Evolutionary conservation across 2,888 invertebrate genomes (phyloP).

Genomic region (Sipha maydis): DNA sequence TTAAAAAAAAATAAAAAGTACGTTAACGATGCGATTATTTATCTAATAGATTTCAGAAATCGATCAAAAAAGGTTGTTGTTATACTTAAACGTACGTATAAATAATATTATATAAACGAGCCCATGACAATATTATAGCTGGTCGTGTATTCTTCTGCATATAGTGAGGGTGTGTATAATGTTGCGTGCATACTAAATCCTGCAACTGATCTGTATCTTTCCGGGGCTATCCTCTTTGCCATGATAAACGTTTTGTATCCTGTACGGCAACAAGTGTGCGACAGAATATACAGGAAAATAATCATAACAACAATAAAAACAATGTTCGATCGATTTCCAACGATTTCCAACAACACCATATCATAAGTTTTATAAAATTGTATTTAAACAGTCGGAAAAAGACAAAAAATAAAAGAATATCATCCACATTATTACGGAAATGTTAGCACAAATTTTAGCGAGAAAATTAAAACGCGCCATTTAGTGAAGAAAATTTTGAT

Average conservation of each 20-base stretch:
- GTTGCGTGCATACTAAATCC: neutral
- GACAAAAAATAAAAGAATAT: too few relatives aligned
- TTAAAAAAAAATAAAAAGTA: neutral
- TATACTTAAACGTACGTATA: neutral
- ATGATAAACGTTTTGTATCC: neutral
- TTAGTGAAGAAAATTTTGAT: too few relatives aligned
- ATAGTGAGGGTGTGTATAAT: neutral
- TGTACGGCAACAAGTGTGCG: neutral
- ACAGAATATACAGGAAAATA: neutral
- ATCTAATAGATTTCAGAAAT: neutral
- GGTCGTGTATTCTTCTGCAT: neutral
- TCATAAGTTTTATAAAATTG: too few relatives aligned
- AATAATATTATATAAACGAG: neutral
- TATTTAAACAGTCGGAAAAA: too few relatives aligned
- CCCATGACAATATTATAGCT: neutral
- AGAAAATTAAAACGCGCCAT: too few relatives aligned
- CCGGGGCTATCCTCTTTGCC: neutral
- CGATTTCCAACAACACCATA: neutral
- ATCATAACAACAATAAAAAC: neutral
- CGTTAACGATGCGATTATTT: neutral
- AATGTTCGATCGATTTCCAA: neutral
- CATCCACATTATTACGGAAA: too few relatives aligned
- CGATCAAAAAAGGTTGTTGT: neutral
- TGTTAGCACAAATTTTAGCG: too few relatives aligned
- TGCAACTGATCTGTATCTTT: slow-evolving; percentile 16